These are phyloP conservation scores for Micronisus gabar DNA, from an alignment of 2,113 vertebrate species.

Conservation along the genomic window DNA sequence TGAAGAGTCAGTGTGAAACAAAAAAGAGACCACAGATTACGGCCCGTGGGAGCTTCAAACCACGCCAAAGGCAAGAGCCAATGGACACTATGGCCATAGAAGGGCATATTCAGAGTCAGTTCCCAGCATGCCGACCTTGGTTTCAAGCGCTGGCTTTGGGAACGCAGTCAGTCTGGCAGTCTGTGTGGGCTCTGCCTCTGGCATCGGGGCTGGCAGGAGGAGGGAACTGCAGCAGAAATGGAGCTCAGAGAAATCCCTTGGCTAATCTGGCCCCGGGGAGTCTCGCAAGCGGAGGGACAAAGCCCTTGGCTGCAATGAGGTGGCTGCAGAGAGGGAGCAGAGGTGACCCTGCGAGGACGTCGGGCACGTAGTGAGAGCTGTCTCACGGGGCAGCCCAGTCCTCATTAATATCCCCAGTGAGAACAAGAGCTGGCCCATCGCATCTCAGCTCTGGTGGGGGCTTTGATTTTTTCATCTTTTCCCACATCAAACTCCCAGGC, in stretches of 20 bases:
- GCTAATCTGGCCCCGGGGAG: neutral
- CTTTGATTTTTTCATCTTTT: neutral
- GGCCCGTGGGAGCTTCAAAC: neutral
- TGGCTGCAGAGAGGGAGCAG: neutral
- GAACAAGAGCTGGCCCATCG: neutral
- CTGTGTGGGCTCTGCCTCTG: slow-evolving; percentile 52
- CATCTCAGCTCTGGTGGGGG: neutral
- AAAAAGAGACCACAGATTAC: slow-evolving; percentile 10
- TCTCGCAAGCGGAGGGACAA: accelerated
- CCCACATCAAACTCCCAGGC: neutral
- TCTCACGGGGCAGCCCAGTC: neutral
- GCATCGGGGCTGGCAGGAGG: neutral
- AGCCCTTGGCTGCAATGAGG: neutral
- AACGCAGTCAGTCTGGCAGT: neutral
- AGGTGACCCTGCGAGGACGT: accelerated
- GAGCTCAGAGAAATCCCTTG: neutral
- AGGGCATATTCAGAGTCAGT: neutral
- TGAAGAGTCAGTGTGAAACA: neutral
- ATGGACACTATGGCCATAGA: neutral
- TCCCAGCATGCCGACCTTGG: neutral
- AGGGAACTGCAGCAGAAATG: neutral
- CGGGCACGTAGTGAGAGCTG: accelerated
- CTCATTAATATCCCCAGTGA: neutral
- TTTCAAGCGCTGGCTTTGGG: neutral
- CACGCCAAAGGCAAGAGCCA: neutral